Percentiles rank a stretch among this genome's conserved stretches.
Conservation (phyloP, 2,888 invertebrate species). For the Amiota minor region DNA sequence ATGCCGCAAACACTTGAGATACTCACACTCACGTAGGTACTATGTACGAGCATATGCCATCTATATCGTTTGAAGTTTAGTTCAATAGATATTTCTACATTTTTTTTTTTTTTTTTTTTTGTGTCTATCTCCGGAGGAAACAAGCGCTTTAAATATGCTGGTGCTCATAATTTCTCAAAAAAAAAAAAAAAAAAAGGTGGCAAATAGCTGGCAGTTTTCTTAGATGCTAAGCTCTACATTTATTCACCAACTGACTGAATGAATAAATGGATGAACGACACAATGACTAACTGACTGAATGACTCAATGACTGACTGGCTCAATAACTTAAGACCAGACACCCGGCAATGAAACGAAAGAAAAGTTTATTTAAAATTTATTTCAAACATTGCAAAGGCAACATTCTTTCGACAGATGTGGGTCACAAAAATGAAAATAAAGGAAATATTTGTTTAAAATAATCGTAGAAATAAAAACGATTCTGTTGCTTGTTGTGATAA, state of each 20-base stretch:
- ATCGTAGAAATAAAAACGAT: constrained; percentile 37
- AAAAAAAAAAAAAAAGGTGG: no score
- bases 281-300: no score
- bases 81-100: no score
- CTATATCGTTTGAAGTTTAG: not conserved
- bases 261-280: no score
- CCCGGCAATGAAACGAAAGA: no score
- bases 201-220: constrained; percentile 60
- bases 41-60: not conserved
- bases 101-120: constrained; percentile 42
- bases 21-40: no score
- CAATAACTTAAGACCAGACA: no score
- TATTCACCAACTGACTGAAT: not conserved
- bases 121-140: constrained; percentile 38
- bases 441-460: constrained; percentile 5
- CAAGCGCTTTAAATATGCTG: constrained; percentile 50
- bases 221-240: constrained; percentile 26
- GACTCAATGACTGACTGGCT: no score
- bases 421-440: not conserved
- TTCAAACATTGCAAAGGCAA: constrained; percentile 4
- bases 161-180: constrained; percentile 61
- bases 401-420: constrained; percentile 11
- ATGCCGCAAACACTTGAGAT: not conserved
- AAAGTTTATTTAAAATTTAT: not conserved
- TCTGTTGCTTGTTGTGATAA: constrained; percentile 59